Base-by-base conservation (phyloP, 2,797 vertebrate genomes). In the Alectoris magna region DNA sequence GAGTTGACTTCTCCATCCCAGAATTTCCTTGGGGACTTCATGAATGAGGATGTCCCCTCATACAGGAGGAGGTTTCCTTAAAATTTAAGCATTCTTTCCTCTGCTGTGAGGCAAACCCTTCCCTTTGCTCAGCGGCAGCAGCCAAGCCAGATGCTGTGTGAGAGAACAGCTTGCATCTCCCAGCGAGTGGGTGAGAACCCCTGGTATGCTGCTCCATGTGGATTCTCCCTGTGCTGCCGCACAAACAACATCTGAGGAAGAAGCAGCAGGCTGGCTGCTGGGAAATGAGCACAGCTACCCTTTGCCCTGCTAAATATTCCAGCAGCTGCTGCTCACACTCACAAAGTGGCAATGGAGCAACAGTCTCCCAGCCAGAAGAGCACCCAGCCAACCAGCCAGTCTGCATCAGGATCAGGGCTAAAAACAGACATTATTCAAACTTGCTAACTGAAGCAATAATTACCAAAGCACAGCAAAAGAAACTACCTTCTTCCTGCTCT, bases 181-280 rank as follows among this genome's bases (percentile, higher is more conserved):
- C 80, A 24, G 41, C 9, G 69, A 91, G 94, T 44, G 89, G 69
- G 91, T 82, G 91, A 93, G 94, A 94, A 93, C 90, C 95, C 87
- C 95, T 94, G 94, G 92, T 89, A 62, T 86, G 90, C 87, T 81
- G 92, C 92, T 94, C 92, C 91, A 76, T 94, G 95, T 86, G 91
- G 92, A 86, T 89, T 87, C 93, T 84, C 91, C 23, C 93, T 84
- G 73, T 77, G 91, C 93, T 91, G 91, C 90, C 22, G 34, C 94
- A 92, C 93, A 96, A 96, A 96, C 93, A 95, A 96, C 94, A 96
- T 95, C 91, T 94, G 94, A 96, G 88, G 88, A 64, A 94, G 88
- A 73, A 84, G 74, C 88, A 94, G 91, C 3, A 1, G 75, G 78
- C 84, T 88, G 88, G 58, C 91, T 93, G 93, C 67, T 12, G 0